Percentiles rank a stretch among this genome's conserved stretches.
Conservation (phyloP, 2,113 vertebrate species). For the Passer montanus region DNA sequence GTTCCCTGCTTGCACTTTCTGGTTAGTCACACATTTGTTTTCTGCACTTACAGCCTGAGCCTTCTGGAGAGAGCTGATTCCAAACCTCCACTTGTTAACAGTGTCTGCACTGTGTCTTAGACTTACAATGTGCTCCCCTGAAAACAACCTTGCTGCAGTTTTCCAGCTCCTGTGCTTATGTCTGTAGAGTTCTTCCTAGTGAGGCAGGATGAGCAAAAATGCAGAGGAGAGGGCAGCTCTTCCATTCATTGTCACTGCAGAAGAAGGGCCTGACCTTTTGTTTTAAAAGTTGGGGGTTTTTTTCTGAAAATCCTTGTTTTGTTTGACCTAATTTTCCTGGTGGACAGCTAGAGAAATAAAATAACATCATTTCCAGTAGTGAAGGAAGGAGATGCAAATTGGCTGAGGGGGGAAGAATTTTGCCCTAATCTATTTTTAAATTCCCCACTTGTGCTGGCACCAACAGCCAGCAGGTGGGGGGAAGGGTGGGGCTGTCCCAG, state of each 20-base stretch:
- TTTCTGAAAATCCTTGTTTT: not conserved
- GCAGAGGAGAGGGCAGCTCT: not conserved
- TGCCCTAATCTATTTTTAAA: constrained; percentile 26
- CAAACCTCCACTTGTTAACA: not conserved
- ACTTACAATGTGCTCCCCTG: rapidly evolving
- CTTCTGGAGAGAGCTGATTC: not conserved
- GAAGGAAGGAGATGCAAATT: not conserved
- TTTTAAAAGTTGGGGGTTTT: not conserved
- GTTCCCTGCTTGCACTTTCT: not conserved
- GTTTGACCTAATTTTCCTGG: not conserved
- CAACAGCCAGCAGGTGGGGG: not conserved
- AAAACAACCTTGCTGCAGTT: not conserved
- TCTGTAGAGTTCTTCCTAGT: not conserved
- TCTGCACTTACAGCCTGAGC: not conserved
- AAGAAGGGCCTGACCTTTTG: not conserved
- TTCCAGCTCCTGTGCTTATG: not conserved
- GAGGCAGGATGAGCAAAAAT: not conserved
- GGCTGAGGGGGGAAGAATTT: not conserved
- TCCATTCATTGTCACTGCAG: not conserved
- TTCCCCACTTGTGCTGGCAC: not conserved
- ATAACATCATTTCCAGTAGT: not conserved
- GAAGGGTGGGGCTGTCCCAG: not conserved
- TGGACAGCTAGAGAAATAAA: not conserved
- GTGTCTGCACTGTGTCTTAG: not conserved
- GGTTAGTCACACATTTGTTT: not conserved